phyloP scores from a whole-genome alignment of 2,888 invertebrate genomes.

The Melanostoma mellinum region DNA sequence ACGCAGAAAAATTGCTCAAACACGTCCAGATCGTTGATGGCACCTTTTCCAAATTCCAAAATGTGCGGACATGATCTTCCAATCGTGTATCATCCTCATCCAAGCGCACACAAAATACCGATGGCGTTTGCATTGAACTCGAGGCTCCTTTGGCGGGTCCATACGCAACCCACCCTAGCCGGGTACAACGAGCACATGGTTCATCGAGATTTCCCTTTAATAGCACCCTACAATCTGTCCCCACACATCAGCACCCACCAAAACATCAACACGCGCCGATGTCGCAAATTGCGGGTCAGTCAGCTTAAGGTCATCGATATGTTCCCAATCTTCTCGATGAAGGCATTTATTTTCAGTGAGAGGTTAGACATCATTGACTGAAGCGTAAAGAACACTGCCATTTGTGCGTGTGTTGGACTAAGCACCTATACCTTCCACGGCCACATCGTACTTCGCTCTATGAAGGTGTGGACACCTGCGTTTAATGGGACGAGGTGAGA shows the following conservation, averaged over 20 bases:
- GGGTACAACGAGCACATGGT: conserved; percentile 8
- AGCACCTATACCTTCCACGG: conserved; percentile 53
- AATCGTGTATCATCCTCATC: conserved; percentile 4
- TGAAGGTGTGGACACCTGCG: conserved; percentile 6
- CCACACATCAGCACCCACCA: no score
- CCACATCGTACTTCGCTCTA: not conserved
- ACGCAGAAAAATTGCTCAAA: conserved; percentile 24
- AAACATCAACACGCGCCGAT: not conserved
- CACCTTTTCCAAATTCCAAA: conserved; percentile 52
- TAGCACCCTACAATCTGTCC: conserved; percentile 4
- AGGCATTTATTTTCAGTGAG: not conserved
- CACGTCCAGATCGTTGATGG: conserved; percentile 16
- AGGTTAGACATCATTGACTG: no score
- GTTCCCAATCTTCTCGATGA: no score
- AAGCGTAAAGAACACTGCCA: conserved; percentile 21
- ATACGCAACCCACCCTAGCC: conserved; percentile 43
- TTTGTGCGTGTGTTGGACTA: not conserved
- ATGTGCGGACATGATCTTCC: conserved; percentile 44
- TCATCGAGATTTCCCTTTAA: no score
- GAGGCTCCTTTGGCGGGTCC: not conserved
- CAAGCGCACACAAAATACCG: no score
- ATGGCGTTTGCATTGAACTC: not conserved
- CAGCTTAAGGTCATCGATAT: no score
- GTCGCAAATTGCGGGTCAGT: not conserved
- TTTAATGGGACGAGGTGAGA: not conserved